phyloP scores from a whole-genome alignment of 2,888 invertebrate genomes.

The Julus scanicus region DNA sequence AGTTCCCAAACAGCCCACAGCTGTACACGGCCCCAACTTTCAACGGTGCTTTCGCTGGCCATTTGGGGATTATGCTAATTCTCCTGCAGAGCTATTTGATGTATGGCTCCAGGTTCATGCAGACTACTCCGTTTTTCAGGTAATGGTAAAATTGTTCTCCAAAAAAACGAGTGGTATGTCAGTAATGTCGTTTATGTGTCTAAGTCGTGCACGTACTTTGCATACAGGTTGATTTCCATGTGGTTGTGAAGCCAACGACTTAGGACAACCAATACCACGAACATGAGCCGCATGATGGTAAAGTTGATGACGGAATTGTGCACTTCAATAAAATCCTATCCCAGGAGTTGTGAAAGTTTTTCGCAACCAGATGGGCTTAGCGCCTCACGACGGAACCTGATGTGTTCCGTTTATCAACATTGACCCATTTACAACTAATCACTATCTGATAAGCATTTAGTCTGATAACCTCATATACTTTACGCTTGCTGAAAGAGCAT shows the following conservation, averaged over 20 bases:
- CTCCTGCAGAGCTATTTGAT: neutral
- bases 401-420: neutral
- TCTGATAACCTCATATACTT: neutral
- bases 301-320: neutral
- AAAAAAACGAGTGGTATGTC: no score
- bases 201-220: neutral
- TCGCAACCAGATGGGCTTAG: neutral
- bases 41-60: neutral
- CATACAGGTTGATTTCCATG: neutral
- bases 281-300: neutral
- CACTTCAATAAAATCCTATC: neutral
- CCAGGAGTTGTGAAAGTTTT: neutral
- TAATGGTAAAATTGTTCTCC: no score
- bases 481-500: neutral
- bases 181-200: neutral
- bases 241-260: neutral
- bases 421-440: neutral
- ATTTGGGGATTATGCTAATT: no score
- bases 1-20: neutral
- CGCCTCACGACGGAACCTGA: neutral
- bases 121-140: no score
- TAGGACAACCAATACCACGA: neutral
- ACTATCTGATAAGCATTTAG: neutral
- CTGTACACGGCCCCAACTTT: neutral
- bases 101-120: neutral